Evolutionary conservation across 1,140 invertebrate genomes (phyloP), one percentile per base, ranked within the genome.

Genomic region (Anoplolepis gracilipes): DNA sequence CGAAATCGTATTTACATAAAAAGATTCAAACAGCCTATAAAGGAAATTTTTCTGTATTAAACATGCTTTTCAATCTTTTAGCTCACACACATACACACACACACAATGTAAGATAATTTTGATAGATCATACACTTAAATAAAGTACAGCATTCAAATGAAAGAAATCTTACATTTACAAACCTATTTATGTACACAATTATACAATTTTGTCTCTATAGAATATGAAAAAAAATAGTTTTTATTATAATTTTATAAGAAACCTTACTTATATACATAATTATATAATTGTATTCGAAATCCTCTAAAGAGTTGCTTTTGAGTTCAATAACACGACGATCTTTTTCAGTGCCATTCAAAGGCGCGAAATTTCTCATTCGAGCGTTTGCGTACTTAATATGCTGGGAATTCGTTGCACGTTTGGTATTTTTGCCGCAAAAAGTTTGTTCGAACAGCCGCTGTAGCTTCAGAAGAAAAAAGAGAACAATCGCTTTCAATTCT

Each of bases 401-500:
- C 36, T 8, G 25, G n/a, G 39, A 82, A 59, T 25, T 81, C 11
- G 53, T 3, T 30, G 64, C 53, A 16, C 49, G 25, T 3, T 6
- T 16, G 13, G 19, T 81, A 81, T 72, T 42, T 59, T n/a, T 30
- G 10, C 46, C 25, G 36, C 67, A 19, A 46, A 59, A 82, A 82
- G 67, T 73, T 82, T 13, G 36, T n/a, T 42, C 22, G 33, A 79
- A 16, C 46, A 69, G 46, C n/a, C 77, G 16, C 25, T 55, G 33
- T 30, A 49, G 30, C 16, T 55, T 46, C 78, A 1, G 13, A 25
- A 81, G 65, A 72, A 72, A 82, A 72, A 73, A n/a, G 1, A 82
- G 72, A 36, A 49, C 46, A 82, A 82, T 46, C 55, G 13, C n/a
- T 39, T 73, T 73, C 53, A 59, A 72, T 82, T 82, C 28, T 36